A percentile compares a stretch with the other conserved stretches of the same genome.
phyloP scores from a whole-genome alignment of 2,888 invertebrate genomes.

The Caenorhabditis parvicauda region DNA sequence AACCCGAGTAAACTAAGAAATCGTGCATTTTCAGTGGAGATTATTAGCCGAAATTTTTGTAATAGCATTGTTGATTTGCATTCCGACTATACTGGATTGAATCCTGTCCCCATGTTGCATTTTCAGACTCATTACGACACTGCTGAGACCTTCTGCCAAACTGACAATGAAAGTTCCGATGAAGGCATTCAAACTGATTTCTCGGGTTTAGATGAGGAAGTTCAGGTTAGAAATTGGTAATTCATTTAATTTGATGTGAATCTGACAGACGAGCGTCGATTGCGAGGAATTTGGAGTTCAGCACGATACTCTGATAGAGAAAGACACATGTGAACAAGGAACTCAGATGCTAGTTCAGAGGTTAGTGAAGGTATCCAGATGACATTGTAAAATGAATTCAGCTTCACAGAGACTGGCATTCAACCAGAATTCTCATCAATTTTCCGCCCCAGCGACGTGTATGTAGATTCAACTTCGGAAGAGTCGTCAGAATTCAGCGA shows the following conservation, averaged over 20 bases:
- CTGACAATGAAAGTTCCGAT: conserved; percentile 22
- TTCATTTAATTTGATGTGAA: too few species aligned
- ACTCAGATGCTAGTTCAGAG: conserved; percentile 13
- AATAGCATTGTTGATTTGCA: too few species aligned
- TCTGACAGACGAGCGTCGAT: too few species aligned
- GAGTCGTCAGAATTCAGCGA: background rate
- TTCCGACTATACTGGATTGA: too few species aligned
- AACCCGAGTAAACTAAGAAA: too few species aligned
- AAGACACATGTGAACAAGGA: conserved; percentile 5
- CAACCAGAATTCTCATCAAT: conserved; percentile 56
- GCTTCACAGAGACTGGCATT: conserved; percentile 35
- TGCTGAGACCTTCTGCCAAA: too few species aligned
- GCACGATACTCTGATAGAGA: too few species aligned
- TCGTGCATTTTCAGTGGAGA: too few species aligned
- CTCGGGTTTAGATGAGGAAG: conserved; percentile 9
- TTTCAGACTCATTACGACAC: too few species aligned
- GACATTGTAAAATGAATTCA: conserved; percentile 5
- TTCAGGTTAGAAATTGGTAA: background rate
- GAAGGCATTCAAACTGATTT: conserved; percentile 34
- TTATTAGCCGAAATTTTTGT: too few species aligned
- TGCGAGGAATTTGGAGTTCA: too few species aligned
- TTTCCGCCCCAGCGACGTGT: conserved; percentile 9
- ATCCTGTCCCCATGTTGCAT: too few species aligned
- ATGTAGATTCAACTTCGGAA: conserved; percentile 6
- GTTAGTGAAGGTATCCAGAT: conserved; percentile 11